Conservation (phyloP, 2,888 invertebrate species). For the Monopis laevigella region DNA sequence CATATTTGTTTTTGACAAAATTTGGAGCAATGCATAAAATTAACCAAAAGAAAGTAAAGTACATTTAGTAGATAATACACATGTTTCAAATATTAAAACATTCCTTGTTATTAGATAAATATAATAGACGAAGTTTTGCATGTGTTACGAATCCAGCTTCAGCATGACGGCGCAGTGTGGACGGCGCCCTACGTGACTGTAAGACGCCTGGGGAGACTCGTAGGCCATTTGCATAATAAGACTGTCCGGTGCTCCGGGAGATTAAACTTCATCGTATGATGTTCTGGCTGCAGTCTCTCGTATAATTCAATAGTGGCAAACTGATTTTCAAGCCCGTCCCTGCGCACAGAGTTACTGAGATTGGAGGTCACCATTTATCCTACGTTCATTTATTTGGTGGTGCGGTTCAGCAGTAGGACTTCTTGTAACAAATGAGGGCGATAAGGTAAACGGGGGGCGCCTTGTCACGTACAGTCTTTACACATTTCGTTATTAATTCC, state of each 20-base stretch:
- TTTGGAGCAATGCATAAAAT: too few species aligned
- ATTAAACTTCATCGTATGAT: slow-evolving; percentile 63
- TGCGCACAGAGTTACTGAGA: slow-evolving; percentile 26
- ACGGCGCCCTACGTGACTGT: slow-evolving; percentile 44
- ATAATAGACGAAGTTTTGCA: too few species aligned
- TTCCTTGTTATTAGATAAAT: too few species aligned
- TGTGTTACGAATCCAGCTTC: too few species aligned
- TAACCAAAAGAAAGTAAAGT: too few species aligned
- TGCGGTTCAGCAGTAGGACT: background rate
- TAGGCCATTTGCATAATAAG: slow-evolving; percentile 60
- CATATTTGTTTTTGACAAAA: too few species aligned
- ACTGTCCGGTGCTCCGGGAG: slow-evolving; percentile 53
- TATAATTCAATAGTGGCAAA: slow-evolving; percentile 64
- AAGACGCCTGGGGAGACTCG: slow-evolving; percentile 48
- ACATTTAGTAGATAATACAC: too few species aligned
- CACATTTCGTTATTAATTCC: slow-evolving; percentile 41
- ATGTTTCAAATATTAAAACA: too few species aligned
- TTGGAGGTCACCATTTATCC: slow-evolving; percentile 31
- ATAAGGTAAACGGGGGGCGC: slow-evolving; percentile 23
- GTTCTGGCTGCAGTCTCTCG: slow-evolving; percentile 50
- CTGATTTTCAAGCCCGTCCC: slow-evolving; percentile 46
- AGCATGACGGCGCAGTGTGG: slow-evolving; percentile 14
- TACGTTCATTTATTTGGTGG: too few species aligned
- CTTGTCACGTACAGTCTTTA: slow-evolving; percentile 31
- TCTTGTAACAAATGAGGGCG: slow-evolving; percentile 14